phyloP scores from a whole-genome alignment of 2,888 invertebrate genomes.

The Rhyacophila evoluta region DNA sequence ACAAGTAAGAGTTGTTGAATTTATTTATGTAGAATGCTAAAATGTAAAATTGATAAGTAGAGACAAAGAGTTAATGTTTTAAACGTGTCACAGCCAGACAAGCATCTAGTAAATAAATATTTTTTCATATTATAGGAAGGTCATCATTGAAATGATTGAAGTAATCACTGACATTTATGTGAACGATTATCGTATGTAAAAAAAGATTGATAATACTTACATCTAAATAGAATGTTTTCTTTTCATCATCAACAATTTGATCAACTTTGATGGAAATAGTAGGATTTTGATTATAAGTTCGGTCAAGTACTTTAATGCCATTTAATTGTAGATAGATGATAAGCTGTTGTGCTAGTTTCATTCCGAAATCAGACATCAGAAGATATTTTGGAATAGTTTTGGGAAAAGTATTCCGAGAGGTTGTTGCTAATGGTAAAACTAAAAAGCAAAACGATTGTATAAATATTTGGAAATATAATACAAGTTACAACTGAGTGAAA shows the following conservation, averaged over 20 bases:
- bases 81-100: too few species aligned
- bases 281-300: neutral
- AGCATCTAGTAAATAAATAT: too few species aligned
- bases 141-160: too few species aligned
- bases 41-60: too few species aligned
- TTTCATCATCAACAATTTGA: neutral
- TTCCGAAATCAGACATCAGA: conserved; percentile 40
- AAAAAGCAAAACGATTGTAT: neutral
- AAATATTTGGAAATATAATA: too few species aligned
- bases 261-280: neutral
- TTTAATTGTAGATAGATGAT: conserved; percentile 15
- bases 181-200: too few species aligned
- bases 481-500: too few species aligned
- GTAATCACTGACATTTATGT: too few species aligned
- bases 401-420: neutral
- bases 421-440: conserved; percentile 45
- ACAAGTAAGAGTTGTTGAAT: too few species aligned
- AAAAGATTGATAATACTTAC: conserved; percentile 30
- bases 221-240: conserved; percentile 13
- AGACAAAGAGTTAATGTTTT: too few species aligned
- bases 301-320: conserved; percentile 28
- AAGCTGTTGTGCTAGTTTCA: conserved; percentile 39
- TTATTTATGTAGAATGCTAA: too few species aligned
- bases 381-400: conserved; percentile 33
- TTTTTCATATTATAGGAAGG: too few species aligned